These are phyloP conservation scores for Belgica antarctica DNA, from an alignment of 2,888 invertebrate genomes.

Conservation along the genomic window DNA sequence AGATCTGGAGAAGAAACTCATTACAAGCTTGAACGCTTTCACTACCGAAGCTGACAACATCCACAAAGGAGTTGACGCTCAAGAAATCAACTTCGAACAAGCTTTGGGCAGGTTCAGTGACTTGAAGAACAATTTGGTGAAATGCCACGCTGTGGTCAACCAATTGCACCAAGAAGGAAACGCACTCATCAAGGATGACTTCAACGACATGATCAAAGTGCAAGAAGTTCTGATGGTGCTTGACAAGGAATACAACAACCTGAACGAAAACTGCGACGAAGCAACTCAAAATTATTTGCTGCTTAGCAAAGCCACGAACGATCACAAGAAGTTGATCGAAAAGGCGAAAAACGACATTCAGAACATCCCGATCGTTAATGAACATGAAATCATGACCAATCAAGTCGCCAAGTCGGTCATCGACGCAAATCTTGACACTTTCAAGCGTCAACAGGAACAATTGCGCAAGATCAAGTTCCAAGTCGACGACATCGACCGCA, in stretches of 20 bases:
- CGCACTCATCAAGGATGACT: constrained; percentile 76
- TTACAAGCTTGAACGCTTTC: constrained; percentile 8
- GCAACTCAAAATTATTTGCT: constrained; percentile 72
- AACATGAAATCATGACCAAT: constrained; percentile 70
- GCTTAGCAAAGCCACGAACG: constrained; percentile 60
- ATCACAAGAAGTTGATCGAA: constrained; percentile 60
- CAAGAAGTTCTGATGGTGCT: constrained; percentile 75
- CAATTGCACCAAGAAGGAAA: constrained; percentile 76
- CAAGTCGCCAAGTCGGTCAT: constrained; percentile 56
- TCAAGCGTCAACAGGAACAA: constrained; percentile 71
- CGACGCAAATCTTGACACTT: constrained; percentile 59
- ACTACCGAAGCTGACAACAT: constrained; percentile 16
- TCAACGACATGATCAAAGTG: constrained; percentile 73
- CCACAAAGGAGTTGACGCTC: constrained; percentile 6
- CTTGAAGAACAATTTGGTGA: constrained; percentile 67
- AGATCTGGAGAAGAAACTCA: constrained; percentile 70
- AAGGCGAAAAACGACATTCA: constrained; percentile 67
- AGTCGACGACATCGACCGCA: constrained; percentile 75
- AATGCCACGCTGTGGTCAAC: constrained; percentile 59
- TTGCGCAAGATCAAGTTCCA: constrained; percentile 71
- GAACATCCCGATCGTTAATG: constrained; percentile 65
- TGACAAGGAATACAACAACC: constrained; percentile 78
- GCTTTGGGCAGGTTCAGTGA: constrained; percentile 63
- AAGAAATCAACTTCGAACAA: constrained; percentile 24
- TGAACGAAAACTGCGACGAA: constrained; percentile 70